phyloP scores from a whole-genome alignment of 2,888 invertebrate genomes.

The Rhimphoctona megacephalus region DNA sequence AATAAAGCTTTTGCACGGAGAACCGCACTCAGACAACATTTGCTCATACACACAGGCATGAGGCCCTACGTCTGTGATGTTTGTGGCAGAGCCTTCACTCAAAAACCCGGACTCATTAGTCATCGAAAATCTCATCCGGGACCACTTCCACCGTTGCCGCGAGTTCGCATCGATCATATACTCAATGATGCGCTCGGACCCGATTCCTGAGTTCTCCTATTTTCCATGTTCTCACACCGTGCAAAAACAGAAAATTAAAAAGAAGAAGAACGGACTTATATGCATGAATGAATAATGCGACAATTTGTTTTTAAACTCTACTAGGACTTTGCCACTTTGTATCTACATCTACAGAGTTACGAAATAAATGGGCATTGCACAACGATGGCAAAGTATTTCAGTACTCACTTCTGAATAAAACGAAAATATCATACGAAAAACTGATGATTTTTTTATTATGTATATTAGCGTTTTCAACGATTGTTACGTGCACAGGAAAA shows the following conservation, averaged over 20 bases:
- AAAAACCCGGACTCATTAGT: constrained; percentile 82
- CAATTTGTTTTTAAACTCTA: not conserved
- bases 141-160: constrained; percentile 82
- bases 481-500: not conserved
- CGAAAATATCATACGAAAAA: not conserved
- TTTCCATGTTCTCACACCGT: not conserved
- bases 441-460: not conserved
- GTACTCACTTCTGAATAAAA: not conserved
- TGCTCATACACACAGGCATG: constrained; percentile 81
- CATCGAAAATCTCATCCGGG: constrained; percentile 83
- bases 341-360: not conserved
- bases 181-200: constrained; percentile 75
- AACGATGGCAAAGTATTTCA: not conserved
- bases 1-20: constrained; percentile 79
- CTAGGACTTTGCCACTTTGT: not conserved
- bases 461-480: not conserved
- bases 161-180: constrained; percentile 81
- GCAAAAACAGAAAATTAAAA: not conserved
- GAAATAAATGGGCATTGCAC: not conserved
- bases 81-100: constrained; percentile 82
- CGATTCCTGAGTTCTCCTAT: not conserved
- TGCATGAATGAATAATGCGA: not conserved
- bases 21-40: constrained; percentile 81
- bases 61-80: constrained; percentile 83
- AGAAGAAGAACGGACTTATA: not conserved